A percentile compares a stretch with the other conserved stretches of the same genome.
Conservation (phyloP, 2,888 invertebrate species). For the Epiblema foenella region DNA sequence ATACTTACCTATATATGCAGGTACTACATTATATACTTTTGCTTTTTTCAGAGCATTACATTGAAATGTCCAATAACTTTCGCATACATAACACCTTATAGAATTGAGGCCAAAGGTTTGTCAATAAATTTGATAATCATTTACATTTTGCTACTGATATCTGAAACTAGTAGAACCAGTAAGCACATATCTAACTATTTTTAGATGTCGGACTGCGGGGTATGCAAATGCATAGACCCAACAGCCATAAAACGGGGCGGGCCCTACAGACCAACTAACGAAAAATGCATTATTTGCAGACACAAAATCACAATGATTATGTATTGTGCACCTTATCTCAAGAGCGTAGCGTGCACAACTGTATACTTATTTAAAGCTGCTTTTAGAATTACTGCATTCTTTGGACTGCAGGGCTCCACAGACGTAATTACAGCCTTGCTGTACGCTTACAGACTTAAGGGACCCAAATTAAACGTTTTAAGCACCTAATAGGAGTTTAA, state of each 20-base stretch:
- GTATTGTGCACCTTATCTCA: not conserved
- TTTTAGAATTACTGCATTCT: conserved; percentile 1
- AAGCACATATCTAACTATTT: conserved; percentile 18
- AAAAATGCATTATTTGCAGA: not conserved
- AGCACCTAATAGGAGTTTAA: conserved; percentile 10
- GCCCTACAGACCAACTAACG: not conserved
- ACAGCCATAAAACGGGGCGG: conserved; percentile 25
- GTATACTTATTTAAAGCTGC: not conserved
- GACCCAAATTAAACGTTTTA: conserved; percentile 16
- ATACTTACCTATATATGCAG: too few relatives aligned
- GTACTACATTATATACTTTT: too few relatives aligned
- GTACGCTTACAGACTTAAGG: conserved; percentile 10
- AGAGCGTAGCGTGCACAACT: not conserved
- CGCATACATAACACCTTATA: not conserved
- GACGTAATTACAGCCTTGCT: conserved; percentile 14
- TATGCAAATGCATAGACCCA: conserved; percentile 29
- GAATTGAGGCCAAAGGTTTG: not conserved
- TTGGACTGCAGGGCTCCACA: conserved; percentile 6
- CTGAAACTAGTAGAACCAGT: not conserved
- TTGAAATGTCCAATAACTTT: too few relatives aligned
- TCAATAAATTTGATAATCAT: not conserved
- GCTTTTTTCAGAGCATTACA: too few relatives aligned
- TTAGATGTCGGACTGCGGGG: not conserved
- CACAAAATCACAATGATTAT: not conserved
- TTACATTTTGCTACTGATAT: not conserved